Base-by-base conservation (phyloP, 2,888 invertebrate species). In the Drymonia ruficornis region DNA sequence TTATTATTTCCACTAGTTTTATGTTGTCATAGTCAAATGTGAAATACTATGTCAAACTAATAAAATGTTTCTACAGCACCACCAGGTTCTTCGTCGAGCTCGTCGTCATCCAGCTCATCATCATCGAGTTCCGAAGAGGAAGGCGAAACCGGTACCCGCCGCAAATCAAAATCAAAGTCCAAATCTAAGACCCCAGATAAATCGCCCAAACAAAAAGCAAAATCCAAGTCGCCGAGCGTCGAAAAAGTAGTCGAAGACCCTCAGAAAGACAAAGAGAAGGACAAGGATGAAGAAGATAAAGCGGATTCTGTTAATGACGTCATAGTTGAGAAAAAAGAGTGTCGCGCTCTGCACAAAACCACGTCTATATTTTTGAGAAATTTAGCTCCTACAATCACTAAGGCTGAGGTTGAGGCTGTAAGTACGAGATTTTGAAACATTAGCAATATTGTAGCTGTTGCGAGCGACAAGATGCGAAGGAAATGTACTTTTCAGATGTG, bases 361-460 rank as follows among this genome's bases (percentile, higher is more conserved):
- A 97, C 98, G 28, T 99, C 99, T 1, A 99, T 99, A 70, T 99
- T 99, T 83, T 93, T 99, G 55, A 94, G 99, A 47, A 99, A 99
- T 87, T 94, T 99, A 55, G 98, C 99, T 0, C 99, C 99, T 0
- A 96, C 97, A 1, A 98, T 99, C 55, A 99, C 99, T 0, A 98
- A 98, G 77, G 97, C 97, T 49, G 99, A 99, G 93, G 97, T 99
- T 6, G 99, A 99, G 93, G 96, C 97, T 34, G 97, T 99, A 82
- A 93, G 95, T 93, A 42, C 40, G 4, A n/a, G 1, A 34, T 50
- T n/a, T n/a, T 16, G 6, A 36, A 36, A 36, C 4, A 31, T 31
- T 3, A 9, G 1, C 11, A 31, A 11, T 11, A 3, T 0, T 31
- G 8, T 9, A 31, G 12, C 31, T 31, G 31, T 31, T 31, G 9